Evolutionary conservation across 1,140 invertebrate genomes (phyloP).

Genomic region (Camponotus floridanus): DNA sequence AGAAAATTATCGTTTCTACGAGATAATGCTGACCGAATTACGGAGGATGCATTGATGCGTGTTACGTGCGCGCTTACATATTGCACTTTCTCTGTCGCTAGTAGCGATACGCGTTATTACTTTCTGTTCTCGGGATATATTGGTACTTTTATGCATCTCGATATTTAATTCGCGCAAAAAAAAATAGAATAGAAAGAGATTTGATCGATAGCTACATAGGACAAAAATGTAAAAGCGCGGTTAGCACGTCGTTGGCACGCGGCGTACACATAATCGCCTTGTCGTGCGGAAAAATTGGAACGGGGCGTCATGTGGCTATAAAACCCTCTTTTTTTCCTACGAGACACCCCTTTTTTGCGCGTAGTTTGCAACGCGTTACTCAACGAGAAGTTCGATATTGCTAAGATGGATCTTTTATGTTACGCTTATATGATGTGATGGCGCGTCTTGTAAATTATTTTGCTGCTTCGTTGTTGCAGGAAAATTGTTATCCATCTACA

Average conservation of each 20-base stretch:
- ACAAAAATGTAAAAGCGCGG: constrained; percentile 45
- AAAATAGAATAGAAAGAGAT: background rate
- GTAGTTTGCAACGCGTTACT: background rate
- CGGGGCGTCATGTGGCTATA: constrained; percentile 34
- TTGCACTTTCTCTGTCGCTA: background rate
- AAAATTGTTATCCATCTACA: constrained; percentile 12
- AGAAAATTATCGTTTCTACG: background rate
- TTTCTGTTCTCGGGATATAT: background rate
- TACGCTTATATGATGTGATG: background rate
- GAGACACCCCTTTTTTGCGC: constrained; percentile 28
- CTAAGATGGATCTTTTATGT: constrained; percentile 16
- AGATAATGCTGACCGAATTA: constrained; percentile 7
- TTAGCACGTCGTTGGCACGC: constrained; percentile 32
- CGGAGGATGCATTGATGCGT: background rate
- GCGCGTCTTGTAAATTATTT: constrained; percentile 45
- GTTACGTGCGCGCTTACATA: background rate
- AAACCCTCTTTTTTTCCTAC: constrained; percentile 8
- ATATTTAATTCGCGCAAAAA: constrained; percentile 21
- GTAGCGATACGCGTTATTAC: constrained; percentile 10
- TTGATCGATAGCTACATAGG: constrained; percentile 53
- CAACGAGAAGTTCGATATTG: constrained; percentile 37
- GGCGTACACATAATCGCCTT: constrained; percentile 54
- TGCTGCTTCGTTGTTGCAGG: background rate
- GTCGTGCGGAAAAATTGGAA: constrained; percentile 57
- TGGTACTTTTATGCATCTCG: constrained; percentile 16